Evolutionary conservation across 2,797 vertebrate species (phyloP), one percentile per base, ranked within the genome.

Genomic region (Notoglanidium macrostoma): DNA sequence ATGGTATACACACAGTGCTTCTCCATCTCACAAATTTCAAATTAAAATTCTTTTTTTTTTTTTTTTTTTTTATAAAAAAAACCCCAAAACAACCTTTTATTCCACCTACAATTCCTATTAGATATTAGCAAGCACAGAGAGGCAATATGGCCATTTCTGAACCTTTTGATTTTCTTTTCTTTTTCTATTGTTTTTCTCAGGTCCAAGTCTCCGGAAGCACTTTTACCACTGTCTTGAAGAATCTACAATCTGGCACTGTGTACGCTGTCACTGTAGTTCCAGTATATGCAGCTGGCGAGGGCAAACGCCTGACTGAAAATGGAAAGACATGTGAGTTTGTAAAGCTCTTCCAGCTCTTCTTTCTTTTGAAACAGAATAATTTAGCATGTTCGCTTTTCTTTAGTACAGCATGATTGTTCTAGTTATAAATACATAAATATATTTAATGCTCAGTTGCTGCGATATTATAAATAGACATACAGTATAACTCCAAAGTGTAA

Each of bases 191-290:
- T 40, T 87, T 82, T 21, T 8, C 35, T 84, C 15, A 89, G 89
- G 95, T 92, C 5, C 97, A 98, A 88, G 96, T 98, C 8, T 94
- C 97, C 89, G 98, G 98, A 90, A 97, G 94, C 93, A 97, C 97
- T 88, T 97, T 95, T 93, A 97, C 92, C 89, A 96, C 96, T 0
- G 95, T 98, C 88, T 94, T 99, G 90, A 97, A 94, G 94, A 97
- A 95, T 91, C 94, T 99, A 65, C 95, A 96, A 89, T 95, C 97
- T 0, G 98, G 98, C 49, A 99, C 98, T 0, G 90, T 95, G 35
- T 99, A 99, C 90, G 96, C 95, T 0, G 92, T 97, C 1, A 96
- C 97, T 2, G 97, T 99, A 87, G 95, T 97, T 90, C 98, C 98
- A 0, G 92, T 97, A 87, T 99, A 97, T 91, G 67, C 96, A 0